phyloP scores from a whole-genome alignment of 1,140 invertebrate genomes.

The Heliothis virescens region DNA sequence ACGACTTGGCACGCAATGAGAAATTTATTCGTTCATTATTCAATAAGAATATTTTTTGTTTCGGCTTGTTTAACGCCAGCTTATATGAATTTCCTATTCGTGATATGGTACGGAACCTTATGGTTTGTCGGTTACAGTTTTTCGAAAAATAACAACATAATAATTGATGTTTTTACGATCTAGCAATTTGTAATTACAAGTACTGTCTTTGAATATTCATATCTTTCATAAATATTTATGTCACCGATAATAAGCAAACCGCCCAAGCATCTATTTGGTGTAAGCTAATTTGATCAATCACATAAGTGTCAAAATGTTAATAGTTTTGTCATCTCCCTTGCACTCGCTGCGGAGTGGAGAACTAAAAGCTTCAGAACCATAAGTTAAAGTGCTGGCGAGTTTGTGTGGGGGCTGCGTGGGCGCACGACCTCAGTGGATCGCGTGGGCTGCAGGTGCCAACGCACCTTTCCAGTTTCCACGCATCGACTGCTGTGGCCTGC shows the following conservation, averaged over 20 bases:
- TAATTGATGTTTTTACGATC: neutral
- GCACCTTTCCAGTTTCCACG: conserved; percentile 75
- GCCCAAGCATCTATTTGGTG: neutral
- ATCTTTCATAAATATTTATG: too few relatives aligned
- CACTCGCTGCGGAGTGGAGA: conserved; percentile 1
- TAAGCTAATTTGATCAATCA: conserved; percentile 21
- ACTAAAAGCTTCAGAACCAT: neutral
- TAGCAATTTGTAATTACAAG: too few relatives aligned
- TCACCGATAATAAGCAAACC: neutral
- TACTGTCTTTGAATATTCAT: too few relatives aligned
- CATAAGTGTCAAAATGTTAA: conserved; percentile 31
- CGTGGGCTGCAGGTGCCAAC: conserved; percentile 80
- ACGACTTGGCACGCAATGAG: conserved; percentile 14
- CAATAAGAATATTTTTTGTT: conserved; percentile 13
- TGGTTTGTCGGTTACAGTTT: neutral
- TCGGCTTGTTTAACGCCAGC: neutral
- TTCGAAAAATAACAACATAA: neutral
- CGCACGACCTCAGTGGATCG: conserved; percentile 67
- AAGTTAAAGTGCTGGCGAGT: conserved; percentile 44
- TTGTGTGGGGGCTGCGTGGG: conserved; percentile 70
- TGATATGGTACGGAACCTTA: neutral
- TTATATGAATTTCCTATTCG: neutral
- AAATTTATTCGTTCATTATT: conserved; percentile 14
- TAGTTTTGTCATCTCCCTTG: conserved; percentile 34
- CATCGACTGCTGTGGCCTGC: conserved; percentile 45